Conservation (phyloP, 2,888 invertebrate genomes). For the Bugula neritina region DNA sequence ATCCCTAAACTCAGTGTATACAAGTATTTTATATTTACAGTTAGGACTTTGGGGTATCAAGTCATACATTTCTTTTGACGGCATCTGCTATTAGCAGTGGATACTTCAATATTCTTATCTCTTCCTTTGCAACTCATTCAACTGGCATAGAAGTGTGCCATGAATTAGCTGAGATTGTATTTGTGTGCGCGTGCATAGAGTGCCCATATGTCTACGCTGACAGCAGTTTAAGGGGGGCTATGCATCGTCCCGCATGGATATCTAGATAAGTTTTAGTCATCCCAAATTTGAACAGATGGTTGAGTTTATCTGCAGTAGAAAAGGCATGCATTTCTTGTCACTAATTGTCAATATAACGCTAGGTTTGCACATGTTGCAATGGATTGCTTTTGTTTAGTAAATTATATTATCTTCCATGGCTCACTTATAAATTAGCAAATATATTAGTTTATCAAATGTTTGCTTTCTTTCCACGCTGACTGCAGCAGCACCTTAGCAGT, state of each 20-base stretch:
- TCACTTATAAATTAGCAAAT: not conserved
- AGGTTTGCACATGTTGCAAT: not conserved
- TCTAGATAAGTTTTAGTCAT: not conserved
- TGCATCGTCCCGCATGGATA: too few species aligned
- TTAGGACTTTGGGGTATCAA: not conserved
- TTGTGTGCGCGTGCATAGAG: not conserved
- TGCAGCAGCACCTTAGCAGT: too few species aligned
- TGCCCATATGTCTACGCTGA: conserved; percentile 3
- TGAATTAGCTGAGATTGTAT: conserved; percentile 16
- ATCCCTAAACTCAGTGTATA: not conserved
- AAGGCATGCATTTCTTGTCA: conserved; percentile 8
- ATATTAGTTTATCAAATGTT: too few species aligned
- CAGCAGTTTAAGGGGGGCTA: not conserved
- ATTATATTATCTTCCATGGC: not conserved
- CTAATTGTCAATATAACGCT: not conserved
- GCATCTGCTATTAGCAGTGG: not conserved
- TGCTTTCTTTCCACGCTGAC: too few species aligned
- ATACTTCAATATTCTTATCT: not conserved
- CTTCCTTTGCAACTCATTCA: not conserved
- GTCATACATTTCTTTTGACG: not conserved
- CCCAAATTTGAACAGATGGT: conserved; percentile 25
- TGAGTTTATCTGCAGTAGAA: not conserved
- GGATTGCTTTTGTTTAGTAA: not conserved
- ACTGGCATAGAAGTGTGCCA: conserved; percentile 14
- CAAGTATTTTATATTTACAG: not conserved